Evolutionary conservation across 2,797 vertebrate species (phyloP).

Genomic region (Eulemur rubriventer): DNA sequence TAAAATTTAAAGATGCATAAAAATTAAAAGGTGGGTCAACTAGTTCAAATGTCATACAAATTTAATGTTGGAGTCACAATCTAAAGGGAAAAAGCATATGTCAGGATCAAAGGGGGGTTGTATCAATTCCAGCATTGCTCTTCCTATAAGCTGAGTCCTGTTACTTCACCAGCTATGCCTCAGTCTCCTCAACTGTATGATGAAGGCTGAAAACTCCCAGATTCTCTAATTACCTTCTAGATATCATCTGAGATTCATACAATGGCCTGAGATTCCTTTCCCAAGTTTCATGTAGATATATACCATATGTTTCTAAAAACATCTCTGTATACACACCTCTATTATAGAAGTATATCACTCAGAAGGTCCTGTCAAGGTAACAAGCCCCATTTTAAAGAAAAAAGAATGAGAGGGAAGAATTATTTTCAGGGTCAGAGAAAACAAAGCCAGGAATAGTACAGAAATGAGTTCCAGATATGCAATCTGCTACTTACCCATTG

Average conservation of each 20-base stretch:
- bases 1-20: slow-evolving; percentile 60
- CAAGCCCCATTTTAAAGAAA: not conserved
- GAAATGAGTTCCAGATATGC: not conserved
- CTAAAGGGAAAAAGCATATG: not conserved
- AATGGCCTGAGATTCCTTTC: not conserved
- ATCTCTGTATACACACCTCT: not conserved
- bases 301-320: not conserved
- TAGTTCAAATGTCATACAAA: slow-evolving; percentile 37
- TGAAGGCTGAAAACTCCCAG: not conserved
- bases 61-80: slow-evolving; percentile 24
- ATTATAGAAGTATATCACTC: not conserved
- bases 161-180: not conserved
- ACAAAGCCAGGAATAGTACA: not conserved
- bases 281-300: not conserved
- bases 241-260: not conserved
- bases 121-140: not conserved
- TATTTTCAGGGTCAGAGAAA: slow-evolving; percentile 24
- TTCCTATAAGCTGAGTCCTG: not conserved
- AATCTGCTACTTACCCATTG: not conserved
- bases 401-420: not conserved
- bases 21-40: slow-evolving; percentile 57
- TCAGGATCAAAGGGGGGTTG: not conserved
- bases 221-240: not conserved
- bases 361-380: not conserved
- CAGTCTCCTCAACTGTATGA: not conserved